Evolutionary conservation across 2,797 vertebrate species (phyloP).

Genomic region (Hypotaenidia philippensis): DNA sequence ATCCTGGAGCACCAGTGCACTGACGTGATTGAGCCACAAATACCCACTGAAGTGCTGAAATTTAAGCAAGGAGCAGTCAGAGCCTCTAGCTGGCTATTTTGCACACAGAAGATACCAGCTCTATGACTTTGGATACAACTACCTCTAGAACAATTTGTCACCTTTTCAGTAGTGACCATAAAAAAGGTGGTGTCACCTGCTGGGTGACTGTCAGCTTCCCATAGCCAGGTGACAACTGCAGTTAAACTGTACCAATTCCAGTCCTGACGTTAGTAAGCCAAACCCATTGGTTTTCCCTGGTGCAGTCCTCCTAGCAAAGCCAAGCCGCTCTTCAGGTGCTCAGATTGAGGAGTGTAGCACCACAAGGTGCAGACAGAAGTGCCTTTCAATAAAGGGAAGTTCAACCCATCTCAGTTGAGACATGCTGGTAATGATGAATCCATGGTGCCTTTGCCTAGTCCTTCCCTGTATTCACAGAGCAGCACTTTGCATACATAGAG

Average conservation of each 20-base stretch:
- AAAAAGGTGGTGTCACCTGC: neutral
- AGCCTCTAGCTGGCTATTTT: neutral
- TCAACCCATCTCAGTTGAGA: neutral
- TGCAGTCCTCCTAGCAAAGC: neutral
- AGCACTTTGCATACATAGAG: neutral
- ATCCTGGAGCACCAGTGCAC: neutral
- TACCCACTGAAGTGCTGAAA: neutral
- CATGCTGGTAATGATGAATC: neutral
- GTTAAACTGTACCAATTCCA: neutral
- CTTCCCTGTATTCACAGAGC: constrained; percentile 4
- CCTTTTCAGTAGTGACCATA: neutral
- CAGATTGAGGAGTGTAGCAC: neutral
- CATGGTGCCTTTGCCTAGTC: neutral
- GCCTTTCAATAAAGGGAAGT: neutral
- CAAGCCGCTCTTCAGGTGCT: neutral
- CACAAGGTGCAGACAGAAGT: neutral
- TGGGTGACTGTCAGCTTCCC: neutral
- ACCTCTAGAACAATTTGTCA: neutral
- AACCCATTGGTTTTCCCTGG: neutral
- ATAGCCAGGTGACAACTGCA: neutral
- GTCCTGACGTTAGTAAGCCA: neutral
- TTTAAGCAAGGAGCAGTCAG: neutral
- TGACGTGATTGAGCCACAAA: neutral
- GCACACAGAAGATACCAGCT: neutral
- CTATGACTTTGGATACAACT: neutral